Evolutionary conservation across 2,888 invertebrate genomes (phyloP).

Genomic region (Drosophila tanythrix): DNA sequence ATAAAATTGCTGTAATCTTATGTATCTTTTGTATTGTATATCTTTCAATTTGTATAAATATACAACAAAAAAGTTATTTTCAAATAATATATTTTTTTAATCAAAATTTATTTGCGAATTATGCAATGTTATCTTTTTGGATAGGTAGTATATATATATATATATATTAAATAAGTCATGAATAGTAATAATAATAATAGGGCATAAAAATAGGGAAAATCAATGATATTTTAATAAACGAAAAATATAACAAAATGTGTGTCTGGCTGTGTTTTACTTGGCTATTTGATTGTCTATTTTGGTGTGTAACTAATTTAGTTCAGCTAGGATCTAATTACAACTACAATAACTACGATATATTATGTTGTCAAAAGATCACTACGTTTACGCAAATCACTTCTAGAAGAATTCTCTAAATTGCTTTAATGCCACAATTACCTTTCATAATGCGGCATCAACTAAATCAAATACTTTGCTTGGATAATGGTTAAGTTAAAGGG

Average conservation of each 20-base stretch:
- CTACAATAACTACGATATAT: slow-evolving; percentile 49
- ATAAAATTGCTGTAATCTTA: not conserved
- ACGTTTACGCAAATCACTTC: slow-evolving; percentile 73
- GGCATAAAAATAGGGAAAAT: slow-evolving; percentile 51
- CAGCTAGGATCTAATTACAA: slow-evolving; percentile 72
- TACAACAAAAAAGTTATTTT: not conserved
- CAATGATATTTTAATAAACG: slow-evolving; percentile 36
- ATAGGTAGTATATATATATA: slow-evolving; percentile 34
- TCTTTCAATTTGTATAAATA: not conserved
- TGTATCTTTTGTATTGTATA: not conserved
- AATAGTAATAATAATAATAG: slow-evolving; percentile 56
- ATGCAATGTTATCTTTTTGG: slow-evolving; percentile 42
- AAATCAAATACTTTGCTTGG: slow-evolving; percentile 72
- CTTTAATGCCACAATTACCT: slow-evolving; percentile 58
- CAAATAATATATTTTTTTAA: slow-evolving; percentile 14
- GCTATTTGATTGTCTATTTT: slow-evolving; percentile 13
- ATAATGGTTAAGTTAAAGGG: slow-evolving; percentile 23
- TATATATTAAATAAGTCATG: slow-evolving; percentile 59
- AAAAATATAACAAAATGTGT: slow-evolving; percentile 43
- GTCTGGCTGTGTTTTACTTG: slow-evolving; percentile 6
- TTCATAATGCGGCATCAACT: slow-evolving; percentile 64
- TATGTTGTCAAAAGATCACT: slow-evolving; percentile 73
- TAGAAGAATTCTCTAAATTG: slow-evolving; percentile 64
- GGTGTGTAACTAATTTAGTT: slow-evolving; percentile 57
- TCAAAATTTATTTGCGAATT: slow-evolving; percentile 46